phyloP scores from a whole-genome alignment of 35 echinoderm and acorn worm species.

The Anneissia japonica region DNA sequence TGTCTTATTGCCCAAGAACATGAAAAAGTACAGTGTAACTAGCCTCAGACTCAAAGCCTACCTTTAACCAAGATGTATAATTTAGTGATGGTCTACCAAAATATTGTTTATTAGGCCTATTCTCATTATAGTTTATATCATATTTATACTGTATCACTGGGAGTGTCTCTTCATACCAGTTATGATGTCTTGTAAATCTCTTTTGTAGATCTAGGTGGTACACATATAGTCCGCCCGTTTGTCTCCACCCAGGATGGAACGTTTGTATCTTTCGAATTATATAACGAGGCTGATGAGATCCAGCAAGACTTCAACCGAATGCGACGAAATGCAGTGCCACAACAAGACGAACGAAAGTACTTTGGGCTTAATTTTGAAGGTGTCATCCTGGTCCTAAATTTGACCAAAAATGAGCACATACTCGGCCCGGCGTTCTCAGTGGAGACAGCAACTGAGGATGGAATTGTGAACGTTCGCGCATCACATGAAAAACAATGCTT shows the following conservation, averaged over 20 bases:
- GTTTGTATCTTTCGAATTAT: neutral
- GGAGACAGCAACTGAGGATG: neutral
- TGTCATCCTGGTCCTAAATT: neutral
- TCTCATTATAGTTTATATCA: no score
- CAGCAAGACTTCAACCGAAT: neutral
- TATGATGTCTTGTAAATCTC: no score
- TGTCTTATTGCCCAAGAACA: no score
- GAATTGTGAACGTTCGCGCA: neutral
- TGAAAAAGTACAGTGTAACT: no score
- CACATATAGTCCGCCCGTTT: neutral
- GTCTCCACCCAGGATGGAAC: neutral
- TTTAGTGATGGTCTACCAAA: no score
- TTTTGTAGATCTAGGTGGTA: no score
- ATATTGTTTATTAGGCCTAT: no score
- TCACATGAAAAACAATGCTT: neutral
- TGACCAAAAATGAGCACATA: neutral
- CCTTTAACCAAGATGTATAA: no score
- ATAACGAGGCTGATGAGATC: neutral
- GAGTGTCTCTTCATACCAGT: no score
- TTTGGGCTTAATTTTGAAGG: neutral
- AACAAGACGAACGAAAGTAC: neutral
- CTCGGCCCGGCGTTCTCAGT: neutral
- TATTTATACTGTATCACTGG: no score
- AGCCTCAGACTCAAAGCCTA: no score
- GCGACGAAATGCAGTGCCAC: neutral